Evolutionary conservation across 2,888 invertebrate genomes (phyloP).

Genomic region (Cataglyphis rosenhaueri): DNA sequence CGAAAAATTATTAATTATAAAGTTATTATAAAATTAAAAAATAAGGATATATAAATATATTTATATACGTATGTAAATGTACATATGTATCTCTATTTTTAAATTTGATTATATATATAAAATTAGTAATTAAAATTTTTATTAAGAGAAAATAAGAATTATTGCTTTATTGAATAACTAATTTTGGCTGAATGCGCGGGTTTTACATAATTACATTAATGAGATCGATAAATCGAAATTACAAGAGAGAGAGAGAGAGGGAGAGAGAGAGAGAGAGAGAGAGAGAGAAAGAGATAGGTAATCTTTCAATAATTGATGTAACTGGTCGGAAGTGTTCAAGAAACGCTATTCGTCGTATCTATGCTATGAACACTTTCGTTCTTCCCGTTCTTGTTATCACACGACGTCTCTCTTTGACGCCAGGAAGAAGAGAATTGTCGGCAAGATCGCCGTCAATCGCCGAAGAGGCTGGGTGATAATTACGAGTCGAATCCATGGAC

Average conservation of each 20-base stretch:
- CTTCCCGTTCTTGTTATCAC: not conserved
- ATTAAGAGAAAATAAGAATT: slow-evolving; percentile 1
- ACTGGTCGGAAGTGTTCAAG: slow-evolving; percentile 11
- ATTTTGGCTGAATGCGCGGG: not conserved
- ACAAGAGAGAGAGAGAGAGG: too few relatives aligned
- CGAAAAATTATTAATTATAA: slow-evolving; percentile 10
- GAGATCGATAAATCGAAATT: slow-evolving; percentile 27
- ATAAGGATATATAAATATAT: too few relatives aligned
- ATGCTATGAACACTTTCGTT: slow-evolving; percentile 2
- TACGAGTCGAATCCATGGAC: slow-evolving; percentile 37
- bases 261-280: not conserved
- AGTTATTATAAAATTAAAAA: slow-evolving; percentile 17
- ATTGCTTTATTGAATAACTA: not conserved
- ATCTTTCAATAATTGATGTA: slow-evolving; percentile 10
- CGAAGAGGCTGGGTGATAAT: slow-evolving; percentile 45
- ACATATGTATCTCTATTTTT: too few relatives aligned
- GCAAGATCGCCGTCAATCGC: not conserved
- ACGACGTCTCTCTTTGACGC: slow-evolving; percentile 17
- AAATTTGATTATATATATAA: not conserved
- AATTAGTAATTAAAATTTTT: slow-evolving; percentile 1
- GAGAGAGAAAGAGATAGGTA: not conserved
- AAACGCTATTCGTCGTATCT: not conserved
- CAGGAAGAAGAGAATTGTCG: slow-evolving; percentile 33
- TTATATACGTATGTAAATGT: too few relatives aligned
- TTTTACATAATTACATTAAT: not conserved